A percentile compares a stretch with the other conserved stretches of the same genome.
Evolutionary conservation across 2,888 invertebrate genomes (phyloP).

Genomic region (Agrenia bidenticulata): DNA sequence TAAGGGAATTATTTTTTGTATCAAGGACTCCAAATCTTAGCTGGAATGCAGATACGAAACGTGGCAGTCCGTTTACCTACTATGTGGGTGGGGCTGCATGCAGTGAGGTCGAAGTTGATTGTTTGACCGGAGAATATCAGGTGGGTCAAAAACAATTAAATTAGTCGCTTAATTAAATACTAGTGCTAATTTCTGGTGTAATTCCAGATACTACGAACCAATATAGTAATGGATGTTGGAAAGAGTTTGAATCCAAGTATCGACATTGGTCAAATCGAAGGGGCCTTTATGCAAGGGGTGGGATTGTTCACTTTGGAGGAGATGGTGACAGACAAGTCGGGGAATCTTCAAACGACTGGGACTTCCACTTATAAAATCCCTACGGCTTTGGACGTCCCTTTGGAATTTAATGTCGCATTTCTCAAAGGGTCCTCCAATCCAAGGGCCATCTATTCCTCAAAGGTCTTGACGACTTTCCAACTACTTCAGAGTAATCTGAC

Average conservation of each 20-base stretch:
- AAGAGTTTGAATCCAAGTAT: slow-evolving; percentile 94
- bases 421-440: slow-evolving; percentile 85
- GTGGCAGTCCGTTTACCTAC: slow-evolving; percentile 67
- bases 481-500: not conserved
- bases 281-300: slow-evolving; percentile 90
- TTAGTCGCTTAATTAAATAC: not conserved
- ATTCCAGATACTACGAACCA: slow-evolving; percentile 69
- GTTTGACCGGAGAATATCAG: slow-evolving; percentile 88
- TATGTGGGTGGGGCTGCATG: slow-evolving; percentile 83
- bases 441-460: slow-evolving; percentile 90
- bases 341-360: slow-evolving; percentile 78
- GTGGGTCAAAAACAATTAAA: slow-evolving; percentile 12
- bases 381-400: slow-evolving; percentile 86
- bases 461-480: slow-evolving; percentile 64
- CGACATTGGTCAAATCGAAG: slow-evolving; percentile 75
- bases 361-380: slow-evolving; percentile 94
- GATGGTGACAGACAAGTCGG: slow-evolving; percentile 76
- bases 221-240: slow-evolving; percentile 96
- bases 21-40: slow-evolving; percentile 38
- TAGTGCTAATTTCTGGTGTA: not conserved
- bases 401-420: slow-evolving; percentile 87
- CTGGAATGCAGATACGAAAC: slow-evolving; percentile 34
- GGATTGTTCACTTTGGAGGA: slow-evolving; percentile 91
- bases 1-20: too few relatives aligned
- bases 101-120: slow-evolving; percentile 90